phyloP scores from a whole-genome alignment of 2,888 invertebrate genomes.

The Drosophila formosana region DNA sequence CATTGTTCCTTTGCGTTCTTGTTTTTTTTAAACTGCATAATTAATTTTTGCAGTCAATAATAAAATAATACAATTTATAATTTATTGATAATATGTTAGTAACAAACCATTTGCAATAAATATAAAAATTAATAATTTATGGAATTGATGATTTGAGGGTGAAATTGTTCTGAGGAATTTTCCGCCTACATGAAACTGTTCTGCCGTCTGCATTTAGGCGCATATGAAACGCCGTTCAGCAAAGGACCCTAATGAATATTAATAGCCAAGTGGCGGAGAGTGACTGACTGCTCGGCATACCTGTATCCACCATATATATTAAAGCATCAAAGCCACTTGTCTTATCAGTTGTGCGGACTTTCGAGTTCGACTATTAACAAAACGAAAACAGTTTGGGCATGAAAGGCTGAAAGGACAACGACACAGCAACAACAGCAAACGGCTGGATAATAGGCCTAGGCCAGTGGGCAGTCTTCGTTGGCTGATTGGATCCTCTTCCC shows the following conservation, averaged over 20 bases:
- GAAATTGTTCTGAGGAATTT: conserved; percentile 30
- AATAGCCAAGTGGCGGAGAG: conserved; percentile 57
- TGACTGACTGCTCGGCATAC: conserved; percentile 61
- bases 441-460: conserved; percentile 33
- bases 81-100: no score
- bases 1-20: background rate
- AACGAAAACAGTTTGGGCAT: conserved; percentile 77
- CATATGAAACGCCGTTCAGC: conserved; percentile 33
- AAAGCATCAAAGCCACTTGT: conserved; percentile 76
- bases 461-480: conserved; percentile 43
- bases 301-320: conserved; percentile 69
- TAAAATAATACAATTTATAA: no score
- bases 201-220: conserved; percentile 22
- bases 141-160: background rate
- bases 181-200: conserved; percentile 7
- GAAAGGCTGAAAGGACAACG: conserved; percentile 46
- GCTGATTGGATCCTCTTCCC: background rate
- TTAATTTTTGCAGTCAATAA: no score
- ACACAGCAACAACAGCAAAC: conserved; percentile 1
- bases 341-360: conserved; percentile 72
- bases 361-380: conserved; percentile 75
- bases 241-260: conserved; percentile 73
- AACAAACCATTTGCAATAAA: no score
- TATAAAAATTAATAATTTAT: background rate
- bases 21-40: no score